A percentile compares a stretch with the other conserved stretches of the same genome.
Conservation (phyloP, 2,888 invertebrate species). For the Apodemia mormo region DNA sequence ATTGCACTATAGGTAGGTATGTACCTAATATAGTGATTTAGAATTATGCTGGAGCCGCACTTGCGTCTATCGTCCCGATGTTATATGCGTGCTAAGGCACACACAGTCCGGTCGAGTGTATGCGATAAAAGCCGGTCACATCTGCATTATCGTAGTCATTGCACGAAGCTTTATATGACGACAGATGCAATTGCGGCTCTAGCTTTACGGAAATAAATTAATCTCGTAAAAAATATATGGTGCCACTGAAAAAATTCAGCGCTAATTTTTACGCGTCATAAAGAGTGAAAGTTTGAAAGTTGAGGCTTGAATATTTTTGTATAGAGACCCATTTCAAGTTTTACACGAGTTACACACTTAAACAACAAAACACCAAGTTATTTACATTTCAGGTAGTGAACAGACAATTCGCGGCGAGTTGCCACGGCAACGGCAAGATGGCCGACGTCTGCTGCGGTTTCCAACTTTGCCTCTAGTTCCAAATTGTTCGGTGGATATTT, state of each 20-base stretch:
- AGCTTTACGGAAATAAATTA: background rate
- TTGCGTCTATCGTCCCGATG: too few relatives aligned
- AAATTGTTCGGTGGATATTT: constrained; percentile 75
- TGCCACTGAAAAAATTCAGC: constrained; percentile 1
- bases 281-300: constrained; percentile 25
- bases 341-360: constrained; percentile 46
- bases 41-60: too few relatives aligned
- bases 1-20: too few relatives aligned
- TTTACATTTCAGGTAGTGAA: constrained; percentile 66
- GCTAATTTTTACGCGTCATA: constrained; percentile 11
- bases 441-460: constrained; percentile 75
- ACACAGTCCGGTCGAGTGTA: too few relatives aligned
- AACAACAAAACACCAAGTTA: constrained; percentile 63
- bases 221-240: constrained; percentile 21
- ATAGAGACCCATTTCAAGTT: constrained; percentile 34
- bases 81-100: too few relatives aligned
- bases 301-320: constrained; percentile 18
- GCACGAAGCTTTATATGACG: too few relatives aligned
- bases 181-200: too few relatives aligned
- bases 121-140: too few relatives aligned
- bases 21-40: too few relatives aligned
- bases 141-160: too few relatives aligned
- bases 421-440: constrained; percentile 75
- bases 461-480: constrained; percentile 77
- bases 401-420: constrained; percentile 73